These are phyloP conservation scores for Drosophila kuntzei DNA, from an alignment of 2,888 invertebrate species.

Conservation along the genomic window DNA sequence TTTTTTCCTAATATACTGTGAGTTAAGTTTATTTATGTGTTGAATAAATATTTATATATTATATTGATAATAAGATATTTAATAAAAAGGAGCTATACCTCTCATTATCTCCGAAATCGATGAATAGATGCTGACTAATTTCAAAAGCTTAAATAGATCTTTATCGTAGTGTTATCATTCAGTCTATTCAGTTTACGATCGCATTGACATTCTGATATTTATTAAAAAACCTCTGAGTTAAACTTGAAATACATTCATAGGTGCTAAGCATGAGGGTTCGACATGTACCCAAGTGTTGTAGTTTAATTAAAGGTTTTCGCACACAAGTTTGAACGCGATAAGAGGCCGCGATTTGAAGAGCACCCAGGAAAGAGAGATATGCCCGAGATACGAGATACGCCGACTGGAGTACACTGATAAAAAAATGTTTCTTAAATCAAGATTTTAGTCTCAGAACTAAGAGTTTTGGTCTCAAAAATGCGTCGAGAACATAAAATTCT, in stretches of 20 bases:
- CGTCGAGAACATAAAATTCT: no score
- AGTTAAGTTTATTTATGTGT: no score
- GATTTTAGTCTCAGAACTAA: no score
- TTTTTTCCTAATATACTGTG: no score
- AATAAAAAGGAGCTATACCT: no score
- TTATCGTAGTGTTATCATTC: conserved; percentile 15
- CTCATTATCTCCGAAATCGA: not conserved
- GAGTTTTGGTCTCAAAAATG: no score
- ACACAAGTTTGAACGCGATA: conserved; percentile 36
- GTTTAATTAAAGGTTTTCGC: conserved; percentile 55
- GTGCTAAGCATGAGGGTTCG: conserved; percentile 26
- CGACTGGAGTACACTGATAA: not conserved
- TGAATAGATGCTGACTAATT: conserved; percentile 15
- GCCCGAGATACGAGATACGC: conserved; percentile 7
- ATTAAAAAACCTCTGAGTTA: conserved; percentile 30
- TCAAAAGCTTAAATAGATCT: conserved; percentile 1
- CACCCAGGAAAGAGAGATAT: conserved; percentile 7
- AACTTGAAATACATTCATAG: conserved; percentile 8
- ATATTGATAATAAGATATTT: no score
- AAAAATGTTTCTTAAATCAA: no score
- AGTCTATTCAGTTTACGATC: conserved; percentile 7
- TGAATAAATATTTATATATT: no score
- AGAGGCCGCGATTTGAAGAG: conserved; percentile 50
- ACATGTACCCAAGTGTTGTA: conserved; percentile 49
- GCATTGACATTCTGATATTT: conserved; percentile 26